Evolutionary conservation across 2,888 invertebrate genomes (phyloP).

Genomic region (Drymonia ruficornis): DNA sequence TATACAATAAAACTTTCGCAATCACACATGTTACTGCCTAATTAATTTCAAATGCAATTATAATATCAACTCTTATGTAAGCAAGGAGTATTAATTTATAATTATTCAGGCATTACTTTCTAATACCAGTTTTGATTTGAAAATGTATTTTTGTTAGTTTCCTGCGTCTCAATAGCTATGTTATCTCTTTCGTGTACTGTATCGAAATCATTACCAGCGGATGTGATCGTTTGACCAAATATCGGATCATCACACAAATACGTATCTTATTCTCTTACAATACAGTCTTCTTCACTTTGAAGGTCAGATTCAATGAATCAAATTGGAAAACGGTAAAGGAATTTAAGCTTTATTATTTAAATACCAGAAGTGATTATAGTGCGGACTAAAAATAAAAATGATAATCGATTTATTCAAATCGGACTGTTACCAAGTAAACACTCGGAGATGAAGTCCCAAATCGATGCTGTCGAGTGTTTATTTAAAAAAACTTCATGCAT

Average conservation of each 20-base stretch:
- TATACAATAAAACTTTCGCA: conserved; percentile 11
- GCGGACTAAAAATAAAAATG: conserved; percentile 1
- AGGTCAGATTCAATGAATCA: conserved; percentile 30
- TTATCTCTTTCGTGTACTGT: conserved; percentile 49
- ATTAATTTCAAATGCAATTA: conserved; percentile 21
- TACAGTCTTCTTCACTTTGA: conserved; percentile 46
- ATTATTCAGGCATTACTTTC: conserved; percentile 30
- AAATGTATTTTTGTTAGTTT: conserved; percentile 34
- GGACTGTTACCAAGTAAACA: conserved; percentile 82
- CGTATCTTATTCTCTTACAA: conserved; percentile 33
- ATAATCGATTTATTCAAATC: conserved; percentile 75
- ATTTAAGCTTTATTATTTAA: conserved; percentile 23
- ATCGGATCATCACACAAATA: conserved; percentile 35
- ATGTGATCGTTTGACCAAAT: conserved; percentile 54
- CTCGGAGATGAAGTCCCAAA: conserved; percentile 71
- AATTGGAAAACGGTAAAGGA: conserved; percentile 8
- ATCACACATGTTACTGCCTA: conserved; percentile 14
- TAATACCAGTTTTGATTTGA: conserved; percentile 39
- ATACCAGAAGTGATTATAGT: conserved; percentile 18
- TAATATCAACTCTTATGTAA: conserved; percentile 22
- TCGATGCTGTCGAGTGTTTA: conserved; percentile 76
- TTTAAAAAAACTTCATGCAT: conserved; percentile 73
- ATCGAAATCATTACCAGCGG: conserved; percentile 55
- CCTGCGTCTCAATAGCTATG: conserved; percentile 20
- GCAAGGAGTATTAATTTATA: conserved; percentile 17